These are phyloP conservation scores for Erebia ligea DNA, from an alignment of 2,888 invertebrate species.

Conservation along the genomic window DNA sequence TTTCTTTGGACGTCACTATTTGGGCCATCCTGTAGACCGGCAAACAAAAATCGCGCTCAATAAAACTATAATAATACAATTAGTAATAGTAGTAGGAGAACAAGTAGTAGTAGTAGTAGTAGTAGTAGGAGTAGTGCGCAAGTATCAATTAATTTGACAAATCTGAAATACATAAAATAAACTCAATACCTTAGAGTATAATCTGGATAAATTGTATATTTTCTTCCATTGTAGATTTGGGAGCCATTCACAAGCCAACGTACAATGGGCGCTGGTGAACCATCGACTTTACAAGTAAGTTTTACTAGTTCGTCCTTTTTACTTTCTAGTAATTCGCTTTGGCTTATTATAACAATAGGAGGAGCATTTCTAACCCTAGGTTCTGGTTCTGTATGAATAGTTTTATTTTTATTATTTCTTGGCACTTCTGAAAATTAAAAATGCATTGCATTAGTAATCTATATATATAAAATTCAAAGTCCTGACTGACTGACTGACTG, in stretches of 20 bases:
- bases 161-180: not conserved
- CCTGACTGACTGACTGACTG: too few relatives aligned
- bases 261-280: conserved; percentile 13
- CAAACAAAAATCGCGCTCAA: too few relatives aligned
- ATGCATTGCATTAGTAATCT: not conserved
- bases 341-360: conserved; percentile 48
- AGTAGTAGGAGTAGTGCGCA: too few relatives aligned
- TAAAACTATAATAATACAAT: too few relatives aligned
- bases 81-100: too few relatives aligned
- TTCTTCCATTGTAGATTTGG: conserved; percentile 10
- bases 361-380: conserved; percentile 41
- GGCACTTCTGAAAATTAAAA: conserved; percentile 47
- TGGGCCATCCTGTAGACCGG: too few relatives aligned
- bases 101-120: too few relatives aligned
- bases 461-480: too few relatives aligned
- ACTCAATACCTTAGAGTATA: conserved; percentile 22
- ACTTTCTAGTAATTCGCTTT: not conserved
- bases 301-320: not conserved
- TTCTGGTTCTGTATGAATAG: conserved; percentile 31
- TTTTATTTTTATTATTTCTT: conserved; percentile 45
- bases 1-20: too few relatives aligned
- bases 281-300: conserved; percentile 9
- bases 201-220: conserved; percentile 16
- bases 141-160: too few relatives aligned
- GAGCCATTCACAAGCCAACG: conserved; percentile 13